phyloP scores from a whole-genome alignment of 2,113 vertebrate species.

The Corythaixoides concolor region DNA sequence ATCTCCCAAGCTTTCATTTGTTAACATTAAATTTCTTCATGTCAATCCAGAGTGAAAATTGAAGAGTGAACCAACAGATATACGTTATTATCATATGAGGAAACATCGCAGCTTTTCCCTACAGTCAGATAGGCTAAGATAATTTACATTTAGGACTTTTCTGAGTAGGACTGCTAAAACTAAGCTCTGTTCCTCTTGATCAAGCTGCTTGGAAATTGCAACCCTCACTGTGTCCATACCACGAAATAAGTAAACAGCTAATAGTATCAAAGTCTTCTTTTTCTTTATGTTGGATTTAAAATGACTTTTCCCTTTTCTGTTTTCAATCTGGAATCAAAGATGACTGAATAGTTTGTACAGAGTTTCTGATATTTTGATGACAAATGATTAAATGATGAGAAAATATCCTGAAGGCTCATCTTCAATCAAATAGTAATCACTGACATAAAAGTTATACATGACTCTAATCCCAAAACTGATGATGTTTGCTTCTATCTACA shows the following conservation, averaged over 20 bases:
- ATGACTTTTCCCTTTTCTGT: neutral
- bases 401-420: neutral
- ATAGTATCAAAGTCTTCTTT: neutral
- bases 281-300: neutral
- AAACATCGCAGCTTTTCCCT: neutral
- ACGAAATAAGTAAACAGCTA: neutral
- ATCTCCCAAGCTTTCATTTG: neutral
- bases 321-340: neutral
- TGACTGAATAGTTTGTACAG: neutral
- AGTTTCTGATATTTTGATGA: slow-evolving; percentile 17
- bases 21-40: neutral
- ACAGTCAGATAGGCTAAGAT: neutral
- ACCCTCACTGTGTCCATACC: neutral
- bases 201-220: neutral
- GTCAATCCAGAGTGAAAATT: neutral
- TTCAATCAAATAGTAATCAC: neutral
- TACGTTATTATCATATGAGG: neutral
- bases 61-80: neutral
- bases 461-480: neutral
- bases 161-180: neutral
- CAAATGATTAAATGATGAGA: neutral
- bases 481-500: neutral
- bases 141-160: neutral
- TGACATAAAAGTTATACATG: neutral
- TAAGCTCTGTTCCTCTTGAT: neutral